These are phyloP conservation scores for Brachionus angularis DNA, from an alignment of 1,140 invertebrate genomes.

Conservation along the genomic window DNA sequence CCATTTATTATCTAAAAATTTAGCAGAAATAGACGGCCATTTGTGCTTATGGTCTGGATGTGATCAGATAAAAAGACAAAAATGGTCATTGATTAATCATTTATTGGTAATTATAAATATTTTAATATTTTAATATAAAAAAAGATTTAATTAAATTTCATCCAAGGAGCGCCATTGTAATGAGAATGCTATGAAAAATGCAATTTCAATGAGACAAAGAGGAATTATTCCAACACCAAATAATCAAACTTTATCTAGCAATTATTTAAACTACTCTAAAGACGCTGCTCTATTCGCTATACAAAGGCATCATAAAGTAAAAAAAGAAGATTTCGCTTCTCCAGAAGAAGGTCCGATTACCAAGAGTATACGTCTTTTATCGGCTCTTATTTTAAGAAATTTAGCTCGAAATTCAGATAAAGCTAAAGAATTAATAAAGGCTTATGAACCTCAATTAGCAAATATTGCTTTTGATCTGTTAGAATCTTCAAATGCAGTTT, in stretches of 20 bases:
- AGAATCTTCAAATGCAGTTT: conserved; percentile 20
- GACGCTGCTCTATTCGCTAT: conserved; percentile 57
- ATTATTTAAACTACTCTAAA: conserved; percentile 46
- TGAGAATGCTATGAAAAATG: conserved; percentile 49
- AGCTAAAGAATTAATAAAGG: conserved; percentile 51
- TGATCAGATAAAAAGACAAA: conserved; percentile 53
- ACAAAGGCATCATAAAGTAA: conserved; percentile 48
- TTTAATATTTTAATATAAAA: background rate
- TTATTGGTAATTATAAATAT: conserved; percentile 49
- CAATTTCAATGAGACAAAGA: conserved; percentile 48
- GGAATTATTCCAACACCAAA: conserved; percentile 45
- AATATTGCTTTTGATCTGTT: conserved; percentile 28
- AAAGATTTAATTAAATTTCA: conserved; percentile 38
- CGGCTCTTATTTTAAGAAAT: conserved; percentile 90
- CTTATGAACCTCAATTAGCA: conserved; percentile 35
- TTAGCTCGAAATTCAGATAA: conserved; percentile 85
- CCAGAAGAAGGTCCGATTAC: conserved; percentile 94
- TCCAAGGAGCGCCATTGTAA: conserved; percentile 54
- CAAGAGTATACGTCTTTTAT: conserved; percentile 93
- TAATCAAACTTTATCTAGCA: background rate
- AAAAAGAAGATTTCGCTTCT: conserved; percentile 62
- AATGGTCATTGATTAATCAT: conserved; percentile 57
- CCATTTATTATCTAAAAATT: conserved; percentile 47
- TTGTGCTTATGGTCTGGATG: conserved; percentile 56
- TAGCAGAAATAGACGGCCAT: conserved; percentile 47